A percentile compares a stretch with the other conserved stretches of the same genome.
These are phyloP conservation scores for Mallateleia sp. DNA, from an alignment of 2,888 invertebrate species.

Conservation along the genomic window DNA sequence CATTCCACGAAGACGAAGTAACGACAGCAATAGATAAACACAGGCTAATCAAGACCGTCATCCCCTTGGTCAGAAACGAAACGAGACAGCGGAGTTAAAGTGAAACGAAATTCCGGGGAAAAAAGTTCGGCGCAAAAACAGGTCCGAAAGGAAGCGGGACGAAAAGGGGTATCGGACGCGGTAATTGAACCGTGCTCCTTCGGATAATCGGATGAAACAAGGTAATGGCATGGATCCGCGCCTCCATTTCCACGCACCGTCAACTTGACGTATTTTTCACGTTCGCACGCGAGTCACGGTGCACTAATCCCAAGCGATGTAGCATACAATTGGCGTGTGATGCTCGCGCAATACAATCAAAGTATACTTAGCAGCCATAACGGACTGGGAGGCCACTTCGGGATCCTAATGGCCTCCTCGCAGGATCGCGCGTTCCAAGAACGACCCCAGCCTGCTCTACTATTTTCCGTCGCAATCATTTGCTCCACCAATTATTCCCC, in stretches of 20 bases:
- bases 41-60: too few relatives aligned
- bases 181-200: conserved; percentile 67
- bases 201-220: conserved; percentile 62
- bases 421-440: conserved; percentile 81
- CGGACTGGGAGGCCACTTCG: conserved; percentile 68
- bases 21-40: too few relatives aligned
- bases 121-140: too few relatives aligned
- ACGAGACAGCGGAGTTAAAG: too few relatives aligned
- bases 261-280: conserved; percentile 70
- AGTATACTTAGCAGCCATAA: conserved; percentile 76
- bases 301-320: conserved; percentile 79
- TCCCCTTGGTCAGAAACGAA: too few relatives aligned
- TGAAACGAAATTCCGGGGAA: too few relatives aligned
- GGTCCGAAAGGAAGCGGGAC: too few relatives aligned
- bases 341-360: conserved; percentile 79
- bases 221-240: conserved; percentile 65
- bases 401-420: conserved; percentile 50
- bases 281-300: conserved; percentile 84
- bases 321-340: conserved; percentile 83
- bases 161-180: too few relatives aligned
- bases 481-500: neutral
- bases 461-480: conserved; percentile 18
- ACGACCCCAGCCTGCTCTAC: conserved; percentile 75
- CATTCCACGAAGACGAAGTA: too few relatives aligned
- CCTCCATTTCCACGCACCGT: conserved; percentile 74